Base-by-base conservation (phyloP, 2,888 invertebrate genomes). In the Crematogaster levior region DNA sequence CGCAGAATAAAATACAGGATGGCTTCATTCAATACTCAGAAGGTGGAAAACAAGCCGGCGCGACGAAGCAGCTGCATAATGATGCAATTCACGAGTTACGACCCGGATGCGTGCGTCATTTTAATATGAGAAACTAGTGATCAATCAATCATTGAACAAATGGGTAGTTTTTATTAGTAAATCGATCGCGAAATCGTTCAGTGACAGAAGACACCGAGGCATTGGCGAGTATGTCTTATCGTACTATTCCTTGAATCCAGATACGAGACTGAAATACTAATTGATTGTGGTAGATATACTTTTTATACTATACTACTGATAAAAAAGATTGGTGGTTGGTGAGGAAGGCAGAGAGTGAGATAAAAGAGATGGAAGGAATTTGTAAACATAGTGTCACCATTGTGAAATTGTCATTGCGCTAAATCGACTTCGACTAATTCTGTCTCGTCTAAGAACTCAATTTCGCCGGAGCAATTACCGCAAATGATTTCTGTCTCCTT, bases 381-480 rank as follows among this genome's bases (percentile, higher is more conserved):
- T 30, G 15, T n/a, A 27, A 66, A 56, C 5, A 34, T 30, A 77
- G 30, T 75, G 65, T 72, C 70, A 82, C 15, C 66, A 61, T 37
- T 46, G 46, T 61, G 30, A 43, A 80, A 60, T 40, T 18, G 63
- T 34, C 27, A 24, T 73, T 18, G 68, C 72, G 68, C 27, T 30
- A 75, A 74, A 81, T 65, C n/a, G 89, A 58, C 74, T 81, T 86
- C 84, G 84, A 87, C 86, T 87, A 86, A 89, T 89, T 84, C 75
- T 48, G 40, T 73, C 83, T 74, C 70, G 84, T 89, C 85, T 89
- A 85, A 87, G 91, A 90, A 90, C 86, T 91, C 89, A 89, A 90
- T 91, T 91, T 88, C 81, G 84, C 85, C 24, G 65, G 79, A 79
- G 88, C 86, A 91, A 91, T 91, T 90, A 90, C 87, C 68, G 88